Percentiles rank a stretch among this genome's conserved stretches.
phyloP scores from a whole-genome alignment of 2,888 invertebrate species.

The Pegoplata infirma region DNA sequence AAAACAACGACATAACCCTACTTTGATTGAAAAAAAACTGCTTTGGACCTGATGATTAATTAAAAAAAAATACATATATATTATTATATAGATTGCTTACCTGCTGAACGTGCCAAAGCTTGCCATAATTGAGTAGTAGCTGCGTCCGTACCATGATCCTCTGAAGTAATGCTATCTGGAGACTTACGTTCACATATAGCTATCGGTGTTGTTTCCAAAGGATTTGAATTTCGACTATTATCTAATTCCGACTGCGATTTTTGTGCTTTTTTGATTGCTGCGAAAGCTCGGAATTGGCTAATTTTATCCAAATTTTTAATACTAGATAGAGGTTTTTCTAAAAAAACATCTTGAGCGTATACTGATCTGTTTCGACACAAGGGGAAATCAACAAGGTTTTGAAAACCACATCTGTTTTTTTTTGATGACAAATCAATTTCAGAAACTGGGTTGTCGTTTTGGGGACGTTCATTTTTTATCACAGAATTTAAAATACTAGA shows the following conservation, averaged over 20 bases:
- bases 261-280: background rate
- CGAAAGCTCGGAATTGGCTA: background rate
- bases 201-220: slow-evolving; percentile 70
- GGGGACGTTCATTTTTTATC: slow-evolving; percentile 77
- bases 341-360: background rate
- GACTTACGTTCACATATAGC: slow-evolving; percentile 69
- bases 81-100: no score
- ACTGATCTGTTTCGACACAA: slow-evolving; percentile 74
- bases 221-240: slow-evolving; percentile 63
- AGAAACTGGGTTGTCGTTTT: slow-evolving; percentile 69
- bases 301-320: slow-evolving; percentile 5
- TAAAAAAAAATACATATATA: no score
- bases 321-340: background rate
- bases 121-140: slow-evolving; percentile 78
- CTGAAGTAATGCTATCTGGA: slow-evolving; percentile 76
- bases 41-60: no score
- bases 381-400: slow-evolving; percentile 77
- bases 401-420: slow-evolving; percentile 67
- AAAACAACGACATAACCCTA: no score
- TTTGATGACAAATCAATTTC: slow-evolving; percentile 72
- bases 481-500: slow-evolving; percentile 78
- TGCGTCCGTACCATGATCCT: slow-evolving; percentile 77
- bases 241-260: background rate
- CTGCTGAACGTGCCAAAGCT: slow-evolving; percentile 77
- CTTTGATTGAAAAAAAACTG: background rate